phyloP scores from a whole-genome alignment of 2,888 invertebrate genomes.

The Epicampocera succincta region DNA sequence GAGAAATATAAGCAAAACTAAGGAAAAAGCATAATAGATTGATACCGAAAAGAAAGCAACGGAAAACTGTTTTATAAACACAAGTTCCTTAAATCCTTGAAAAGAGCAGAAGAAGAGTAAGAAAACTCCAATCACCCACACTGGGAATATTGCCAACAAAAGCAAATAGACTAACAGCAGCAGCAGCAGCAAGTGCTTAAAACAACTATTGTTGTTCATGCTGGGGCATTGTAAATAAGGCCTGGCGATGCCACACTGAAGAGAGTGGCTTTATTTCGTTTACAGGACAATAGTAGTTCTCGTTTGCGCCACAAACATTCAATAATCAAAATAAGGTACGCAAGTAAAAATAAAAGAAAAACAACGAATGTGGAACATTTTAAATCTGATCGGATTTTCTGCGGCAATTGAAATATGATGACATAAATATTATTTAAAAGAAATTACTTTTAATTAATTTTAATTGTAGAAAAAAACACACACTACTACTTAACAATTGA shows the following conservation, averaged over 20 bases:
- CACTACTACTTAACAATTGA: no score
- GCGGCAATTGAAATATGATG: no score
- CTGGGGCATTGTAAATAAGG: constrained; percentile 9
- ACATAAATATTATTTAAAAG: no score
- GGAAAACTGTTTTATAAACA: constrained; percentile 64
- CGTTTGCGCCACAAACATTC: no score
- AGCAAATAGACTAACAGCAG: constrained; percentile 6
- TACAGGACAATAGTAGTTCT: neutral
- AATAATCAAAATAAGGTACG: no score
- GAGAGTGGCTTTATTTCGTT: neutral
- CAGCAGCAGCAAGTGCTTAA: constrained; percentile 30
- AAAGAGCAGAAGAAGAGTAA: constrained; percentile 5
- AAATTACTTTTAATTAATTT: no score
- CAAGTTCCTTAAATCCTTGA: constrained; percentile 57
- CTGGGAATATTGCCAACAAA: constrained; percentile 53
- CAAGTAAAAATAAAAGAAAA: no score
- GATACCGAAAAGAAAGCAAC: constrained; percentile 55
- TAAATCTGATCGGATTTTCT: no score
- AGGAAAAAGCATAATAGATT: constrained; percentile 43
- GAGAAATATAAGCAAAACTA: constrained; percentile 9
- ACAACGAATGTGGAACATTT: no score
- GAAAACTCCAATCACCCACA: constrained; percentile 35
- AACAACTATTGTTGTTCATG: constrained; percentile 35
- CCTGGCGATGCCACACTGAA: constrained; percentile 15
- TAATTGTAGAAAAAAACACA: no score